Base-by-base conservation (phyloP, 2,888 invertebrate species). In the Branchipolynoe longqiensis region DNA sequence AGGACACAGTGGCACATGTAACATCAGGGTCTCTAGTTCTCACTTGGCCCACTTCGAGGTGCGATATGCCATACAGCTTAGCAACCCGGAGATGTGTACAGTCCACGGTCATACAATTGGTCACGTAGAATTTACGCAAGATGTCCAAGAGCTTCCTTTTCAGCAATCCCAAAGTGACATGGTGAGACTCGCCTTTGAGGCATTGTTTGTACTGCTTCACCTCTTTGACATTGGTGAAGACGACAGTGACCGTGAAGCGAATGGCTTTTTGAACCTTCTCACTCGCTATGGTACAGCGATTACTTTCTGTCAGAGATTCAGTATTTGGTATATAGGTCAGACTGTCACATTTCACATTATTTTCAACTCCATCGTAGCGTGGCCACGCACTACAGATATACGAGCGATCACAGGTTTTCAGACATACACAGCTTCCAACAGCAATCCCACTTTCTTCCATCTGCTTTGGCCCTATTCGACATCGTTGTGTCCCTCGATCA, bases 61-160 rank as follows among this genome's bases (percentile, higher is more conserved):
- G 58, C 28, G 88, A 87, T 38, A 92, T 88, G 1, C 91, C 91
- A 88, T 88, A 91, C 22, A 89, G 38, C 41, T 86, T 87, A 22
- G 89, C 90, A 38, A 91, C 86, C 69, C 87, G 87, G 36, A 87
- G 89, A 14, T 85, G 31, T 33, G 84, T 81, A 31, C 90, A 87
- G 82, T 90, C 81, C 0, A 92, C 85, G 25, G 82, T 82, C 82
- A 78, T 89, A 28, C 86, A 41, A 4, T 85, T 38, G 1, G 25
- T 28, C 25, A 74, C 56, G 31, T 31, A 59, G n/a, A 62, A 40
- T 14, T 38, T 83, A 1, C 40, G 54, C 62, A 83, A 28, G n/a
- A 83, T 59, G 28, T 83, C 62, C 31, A 28, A 33, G 18, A 83
- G n/a, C 12, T 40, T 31, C 28, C 28, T 59, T 36, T 69, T 69